phyloP scores from a whole-genome alignment of 2,113 vertebrate species.

The Rhadina sibilatrix region DNA sequence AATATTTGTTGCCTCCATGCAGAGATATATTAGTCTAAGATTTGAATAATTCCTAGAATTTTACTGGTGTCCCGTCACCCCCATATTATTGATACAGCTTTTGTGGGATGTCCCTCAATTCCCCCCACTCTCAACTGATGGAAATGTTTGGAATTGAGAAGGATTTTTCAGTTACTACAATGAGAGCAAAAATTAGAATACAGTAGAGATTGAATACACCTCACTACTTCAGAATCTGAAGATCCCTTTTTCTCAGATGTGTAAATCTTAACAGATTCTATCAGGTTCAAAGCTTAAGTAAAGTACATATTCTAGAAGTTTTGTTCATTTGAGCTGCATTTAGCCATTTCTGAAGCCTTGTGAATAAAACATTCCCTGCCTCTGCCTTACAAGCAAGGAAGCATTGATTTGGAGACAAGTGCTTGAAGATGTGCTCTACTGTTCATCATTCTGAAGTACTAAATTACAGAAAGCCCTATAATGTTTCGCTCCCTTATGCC shows the following conservation, averaged over 20 bases:
- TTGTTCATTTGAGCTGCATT: not conserved
- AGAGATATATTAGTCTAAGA: not conserved
- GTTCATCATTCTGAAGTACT: not conserved
- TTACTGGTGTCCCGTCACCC: not conserved
- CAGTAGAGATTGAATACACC: not conserved
- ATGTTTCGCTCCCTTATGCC: not conserved
- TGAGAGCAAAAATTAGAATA: not conserved
- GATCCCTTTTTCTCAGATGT: not conserved
- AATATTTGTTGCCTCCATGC: not conserved
- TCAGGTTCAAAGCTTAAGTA: not conserved
- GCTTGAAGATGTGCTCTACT: not conserved
- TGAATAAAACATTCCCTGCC: not conserved
- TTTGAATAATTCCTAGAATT: not conserved
- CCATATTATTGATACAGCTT: not conserved
- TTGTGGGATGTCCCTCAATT: not conserved
- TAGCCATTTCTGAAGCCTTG: not conserved
- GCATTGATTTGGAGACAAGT: not conserved
- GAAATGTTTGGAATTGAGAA: not conserved
- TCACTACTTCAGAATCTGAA: not conserved
- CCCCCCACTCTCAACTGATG: not conserved
- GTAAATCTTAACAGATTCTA: not conserved
- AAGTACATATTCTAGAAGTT: not conserved
- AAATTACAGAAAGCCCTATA: not conserved
- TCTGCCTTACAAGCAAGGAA: not conserved
- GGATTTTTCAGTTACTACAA: not conserved